phyloP scores from a whole-genome alignment of 2,113 vertebrate species.

The Myanophis thanlyinensis region DNA sequence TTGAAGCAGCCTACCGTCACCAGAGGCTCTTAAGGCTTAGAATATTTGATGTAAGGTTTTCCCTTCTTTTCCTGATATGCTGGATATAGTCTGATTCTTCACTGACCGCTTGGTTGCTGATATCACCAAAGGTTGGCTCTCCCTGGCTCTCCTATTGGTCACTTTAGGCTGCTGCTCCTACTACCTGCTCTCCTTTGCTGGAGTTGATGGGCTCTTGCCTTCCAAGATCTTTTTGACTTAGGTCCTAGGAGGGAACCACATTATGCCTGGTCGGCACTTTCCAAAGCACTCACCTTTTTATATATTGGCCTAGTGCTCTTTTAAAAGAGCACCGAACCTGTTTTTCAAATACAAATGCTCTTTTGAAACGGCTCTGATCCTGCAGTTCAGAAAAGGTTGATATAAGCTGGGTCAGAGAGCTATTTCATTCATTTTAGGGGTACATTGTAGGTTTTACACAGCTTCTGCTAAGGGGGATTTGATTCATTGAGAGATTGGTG shows the following conservation, averaged over 20 bases:
- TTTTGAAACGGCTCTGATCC: background rate
- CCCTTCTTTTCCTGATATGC: background rate
- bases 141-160: background rate
- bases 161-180: background rate
- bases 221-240: background rate
- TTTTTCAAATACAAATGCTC: background rate
- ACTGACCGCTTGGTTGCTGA: background rate
- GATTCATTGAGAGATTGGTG: background rate
- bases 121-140: background rate
- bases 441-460: background rate
- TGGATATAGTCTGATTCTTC: background rate
- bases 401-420: background rate
- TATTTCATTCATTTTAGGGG: background rate
- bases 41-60: background rate
- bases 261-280: background rate
- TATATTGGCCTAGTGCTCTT: background rate
- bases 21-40: background rate
- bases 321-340: background rate
- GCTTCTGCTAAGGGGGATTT: background rate
- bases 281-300: background rate
- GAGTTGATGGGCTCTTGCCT: background rate
- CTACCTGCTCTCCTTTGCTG: background rate
- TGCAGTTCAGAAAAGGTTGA: background rate
- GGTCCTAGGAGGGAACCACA: background rate
- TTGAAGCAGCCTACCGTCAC: background rate